Evolutionary conservation across 2,113 vertebrate genomes (phyloP).

Genomic region (Hyla sarda): DNA sequence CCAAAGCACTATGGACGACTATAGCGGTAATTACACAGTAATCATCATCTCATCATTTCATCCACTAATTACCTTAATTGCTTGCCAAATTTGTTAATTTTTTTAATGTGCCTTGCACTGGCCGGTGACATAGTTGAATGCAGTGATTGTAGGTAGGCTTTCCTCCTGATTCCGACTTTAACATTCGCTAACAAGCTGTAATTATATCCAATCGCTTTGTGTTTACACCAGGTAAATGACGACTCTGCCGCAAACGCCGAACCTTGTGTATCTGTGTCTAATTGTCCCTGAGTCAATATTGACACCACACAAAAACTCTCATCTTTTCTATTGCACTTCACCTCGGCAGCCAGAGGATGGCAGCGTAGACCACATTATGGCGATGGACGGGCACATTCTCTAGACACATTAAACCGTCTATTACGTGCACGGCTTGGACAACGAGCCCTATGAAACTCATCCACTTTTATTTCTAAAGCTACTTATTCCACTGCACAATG

Average conservation of each 20-base stretch:
- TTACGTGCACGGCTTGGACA: background rate
- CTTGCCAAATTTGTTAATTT: constrained; percentile 55
- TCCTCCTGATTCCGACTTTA: constrained; percentile 19
- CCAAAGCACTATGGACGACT: constrained; percentile 14
- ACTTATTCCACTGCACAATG: background rate
- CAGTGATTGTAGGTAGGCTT: constrained; percentile 32
- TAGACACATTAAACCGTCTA: background rate
- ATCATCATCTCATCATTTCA: constrained; percentile 56
- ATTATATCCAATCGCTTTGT: constrained; percentile 48
- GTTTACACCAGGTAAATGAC: constrained; percentile 45
- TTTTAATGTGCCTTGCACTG: constrained; percentile 55
- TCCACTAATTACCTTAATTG: constrained; percentile 58
- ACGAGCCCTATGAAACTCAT: background rate
- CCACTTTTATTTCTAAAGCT: constrained; percentile 17
- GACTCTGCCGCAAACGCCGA: constrained; percentile 34
- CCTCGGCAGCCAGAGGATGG: constrained; percentile 70
- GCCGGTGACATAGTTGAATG: constrained; percentile 27
- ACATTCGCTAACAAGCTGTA: constrained; percentile 39
- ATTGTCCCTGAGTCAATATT: constrained; percentile 58
- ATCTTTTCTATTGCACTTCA: background rate
- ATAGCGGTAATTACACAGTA: constrained; percentile 51
- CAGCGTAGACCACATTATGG: constrained; percentile 67
- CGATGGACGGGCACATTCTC: background rate
- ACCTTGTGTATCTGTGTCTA: constrained; percentile 29
- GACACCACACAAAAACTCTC: constrained; percentile 33